A percentile compares a stretch with the other conserved stretches of the same genome.
These are phyloP conservation scores for Ameiurus melas DNA, from an alignment of 2,113 vertebrate genomes.

Conservation along the genomic window DNA sequence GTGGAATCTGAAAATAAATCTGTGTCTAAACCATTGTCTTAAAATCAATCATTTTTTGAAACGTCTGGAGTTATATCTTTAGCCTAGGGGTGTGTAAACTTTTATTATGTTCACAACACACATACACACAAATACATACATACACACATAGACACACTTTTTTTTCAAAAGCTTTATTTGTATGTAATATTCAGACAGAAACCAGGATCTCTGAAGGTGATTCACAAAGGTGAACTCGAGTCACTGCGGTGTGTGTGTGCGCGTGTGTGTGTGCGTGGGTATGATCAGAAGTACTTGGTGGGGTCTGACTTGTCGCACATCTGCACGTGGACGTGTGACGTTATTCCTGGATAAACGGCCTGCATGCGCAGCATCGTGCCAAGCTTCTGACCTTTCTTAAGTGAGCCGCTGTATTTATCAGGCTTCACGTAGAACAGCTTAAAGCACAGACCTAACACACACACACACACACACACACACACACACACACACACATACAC, in stretches of 20 bases:
- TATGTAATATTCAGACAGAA: neutral
- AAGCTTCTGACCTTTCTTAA: constrained; percentile 73
- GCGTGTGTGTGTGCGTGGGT: neutral
- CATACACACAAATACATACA: too few species aligned
- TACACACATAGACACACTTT: neutral
- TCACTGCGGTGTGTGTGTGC: neutral
- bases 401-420: constrained; percentile 62
- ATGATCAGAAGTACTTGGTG: constrained; percentile 64
- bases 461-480: constrained; percentile 9
- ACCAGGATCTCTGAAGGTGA: neutral
- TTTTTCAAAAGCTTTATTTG: neutral
- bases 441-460: constrained; percentile 70
- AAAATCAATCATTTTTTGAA: neutral
- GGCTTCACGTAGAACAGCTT: constrained; percentile 77
- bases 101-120: neutral
- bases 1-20: neutral
- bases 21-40: neutral
- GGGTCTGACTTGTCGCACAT: constrained; percentile 76
- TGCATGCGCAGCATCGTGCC: constrained; percentile 77
- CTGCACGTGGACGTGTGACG: constrained; percentile 76
- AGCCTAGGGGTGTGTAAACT: too few species aligned
- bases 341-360: constrained; percentile 75
- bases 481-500: neutral
- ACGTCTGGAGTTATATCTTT: too few species aligned
- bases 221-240: neutral